A percentile compares a stretch with the other conserved stretches of the same genome.
These are phyloP conservation scores for Oegoconia quadripuncta DNA, from an alignment of 2,888 invertebrate genomes.

Conservation along the genomic window DNA sequence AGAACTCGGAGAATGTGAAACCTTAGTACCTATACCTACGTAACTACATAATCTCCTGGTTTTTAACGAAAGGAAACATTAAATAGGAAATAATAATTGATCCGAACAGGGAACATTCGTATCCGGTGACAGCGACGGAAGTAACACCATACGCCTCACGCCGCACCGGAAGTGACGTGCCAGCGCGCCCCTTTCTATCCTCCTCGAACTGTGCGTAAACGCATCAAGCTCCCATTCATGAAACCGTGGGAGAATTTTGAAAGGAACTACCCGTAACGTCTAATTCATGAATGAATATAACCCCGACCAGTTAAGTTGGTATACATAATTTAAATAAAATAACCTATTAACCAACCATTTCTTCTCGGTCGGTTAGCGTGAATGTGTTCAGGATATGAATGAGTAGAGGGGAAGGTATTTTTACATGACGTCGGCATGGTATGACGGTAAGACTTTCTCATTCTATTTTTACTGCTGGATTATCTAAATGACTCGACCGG, in stretches of 20 bases:
- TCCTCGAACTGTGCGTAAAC: slow-evolving; percentile 38
- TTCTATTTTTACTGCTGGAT: slow-evolving; percentile 38
- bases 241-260: slow-evolving; percentile 64
- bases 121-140: slow-evolving; percentile 65
- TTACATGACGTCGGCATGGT: too few species aligned
- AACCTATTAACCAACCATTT: slow-evolving; percentile 35
- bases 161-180: slow-evolving; percentile 65
- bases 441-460: slow-evolving; percentile 39
- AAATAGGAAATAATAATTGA: slow-evolving; percentile 74
- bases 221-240: slow-evolving; percentile 46
- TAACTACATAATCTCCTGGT: slow-evolving; percentile 23
- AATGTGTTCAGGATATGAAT: slow-evolving; percentile 39
- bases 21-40: too few species aligned
- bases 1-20: too few species aligned
- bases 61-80: slow-evolving; percentile 55
- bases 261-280: slow-evolving; percentile 53
- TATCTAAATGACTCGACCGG: not conserved
- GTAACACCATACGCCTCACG: slow-evolving; percentile 59
- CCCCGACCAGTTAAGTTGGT: slow-evolving; percentile 42
- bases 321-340: slow-evolving; percentile 45
- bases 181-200: slow-evolving; percentile 69
- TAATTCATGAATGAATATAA: slow-evolving; percentile 67
- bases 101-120: slow-evolving; percentile 61
- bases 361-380: slow-evolving; percentile 44
- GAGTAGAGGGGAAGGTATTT: slow-evolving; percentile 49